These are phyloP conservation scores for Steatornis caripensis DNA, from an alignment of 2,113 vertebrate genomes.

Conservation along the genomic window DNA sequence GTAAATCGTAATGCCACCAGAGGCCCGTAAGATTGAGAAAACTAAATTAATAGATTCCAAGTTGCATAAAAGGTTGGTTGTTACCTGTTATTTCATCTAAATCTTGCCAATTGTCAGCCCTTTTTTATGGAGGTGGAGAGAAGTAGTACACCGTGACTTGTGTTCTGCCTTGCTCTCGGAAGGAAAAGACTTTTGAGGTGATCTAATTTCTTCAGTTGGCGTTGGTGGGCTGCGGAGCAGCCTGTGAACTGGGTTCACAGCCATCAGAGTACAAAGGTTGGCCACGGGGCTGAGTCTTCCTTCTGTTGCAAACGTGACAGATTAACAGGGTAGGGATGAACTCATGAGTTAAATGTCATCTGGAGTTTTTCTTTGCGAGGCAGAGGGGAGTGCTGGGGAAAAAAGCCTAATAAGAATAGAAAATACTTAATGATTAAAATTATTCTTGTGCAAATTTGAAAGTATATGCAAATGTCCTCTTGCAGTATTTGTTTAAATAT, in stretches of 20 bases:
- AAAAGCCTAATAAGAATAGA: neutral
- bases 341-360: neutral
- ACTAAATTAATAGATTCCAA: neutral
- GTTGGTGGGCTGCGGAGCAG: neutral
- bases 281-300: neutral
- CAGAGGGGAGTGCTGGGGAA: neutral
- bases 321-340: constrained; percentile 59
- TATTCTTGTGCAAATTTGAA: neutral
- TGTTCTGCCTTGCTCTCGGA: neutral
- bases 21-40: neutral
- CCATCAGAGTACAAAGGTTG: constrained; percentile 71
- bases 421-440: neutral
- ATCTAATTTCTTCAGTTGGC: neutral
- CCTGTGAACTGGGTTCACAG: neutral
- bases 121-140: neutral
- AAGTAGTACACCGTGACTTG: neutral
- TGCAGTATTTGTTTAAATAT: neutral
- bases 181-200: neutral
- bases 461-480: neutral
- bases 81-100: neutral
- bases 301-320: neutral
- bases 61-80: neutral
- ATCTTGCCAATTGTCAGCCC: neutral
- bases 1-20: neutral
- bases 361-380: neutral